Percentiles rank a stretch among this genome's conserved stretches.
These are phyloP conservation scores for Drosophila mauritiana DNA, from an alignment of 1,140 invertebrate genomes.

Conservation along the genomic window DNA sequence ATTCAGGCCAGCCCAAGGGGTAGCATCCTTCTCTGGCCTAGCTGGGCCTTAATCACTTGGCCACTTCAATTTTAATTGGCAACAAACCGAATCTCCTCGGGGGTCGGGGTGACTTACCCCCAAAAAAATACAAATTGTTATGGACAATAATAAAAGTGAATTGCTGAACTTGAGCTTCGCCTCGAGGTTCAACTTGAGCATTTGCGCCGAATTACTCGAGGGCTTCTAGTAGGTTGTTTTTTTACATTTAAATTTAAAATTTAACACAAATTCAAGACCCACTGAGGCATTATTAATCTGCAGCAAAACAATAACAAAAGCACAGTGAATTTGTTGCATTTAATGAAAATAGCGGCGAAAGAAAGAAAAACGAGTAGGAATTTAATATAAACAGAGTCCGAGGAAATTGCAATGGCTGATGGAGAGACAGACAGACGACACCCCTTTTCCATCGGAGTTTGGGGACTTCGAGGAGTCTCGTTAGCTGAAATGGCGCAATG, in stretches of 20 bases:
- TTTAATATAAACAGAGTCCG: slow-evolving; percentile 71
- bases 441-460: slow-evolving; percentile 30
- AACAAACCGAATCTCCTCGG: slow-evolving; percentile 64
- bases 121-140: slow-evolving; percentile 49
- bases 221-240: slow-evolving; percentile 6
- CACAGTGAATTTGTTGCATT: slow-evolving; percentile 67
- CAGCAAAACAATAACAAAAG: slow-evolving; percentile 37
- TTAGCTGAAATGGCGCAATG: slow-evolving; percentile 78
- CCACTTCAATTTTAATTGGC: slow-evolving; percentile 81
- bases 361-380: slow-evolving; percentile 34
- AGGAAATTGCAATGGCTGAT: slow-evolving; percentile 57
- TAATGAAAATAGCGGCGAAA: slow-evolving; percentile 66
- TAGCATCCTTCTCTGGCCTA: slow-evolving; percentile 18
- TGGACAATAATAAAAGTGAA: slow-evolving; percentile 70
- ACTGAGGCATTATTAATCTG: slow-evolving; percentile 66
- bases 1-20: slow-evolving; percentile 23
- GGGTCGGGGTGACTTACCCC: slow-evolving; percentile 36
- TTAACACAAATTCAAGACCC: slow-evolving; percentile 45
- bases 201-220: slow-evolving; percentile 29
- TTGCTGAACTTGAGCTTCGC: slow-evolving; percentile 26
- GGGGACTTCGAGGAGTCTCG: slow-evolving; percentile 56
- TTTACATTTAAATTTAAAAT: slow-evolving; percentile 40
- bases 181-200: slow-evolving; percentile 16
- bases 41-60: slow-evolving; percentile 68
- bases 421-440: slow-evolving; percentile 26